A percentile compares a stretch with the other conserved stretches of the same genome.
These are phyloP conservation scores for Pogonophryne albipinna DNA, from an alignment of 2,797 vertebrate genomes.

Conservation along the genomic window DNA sequence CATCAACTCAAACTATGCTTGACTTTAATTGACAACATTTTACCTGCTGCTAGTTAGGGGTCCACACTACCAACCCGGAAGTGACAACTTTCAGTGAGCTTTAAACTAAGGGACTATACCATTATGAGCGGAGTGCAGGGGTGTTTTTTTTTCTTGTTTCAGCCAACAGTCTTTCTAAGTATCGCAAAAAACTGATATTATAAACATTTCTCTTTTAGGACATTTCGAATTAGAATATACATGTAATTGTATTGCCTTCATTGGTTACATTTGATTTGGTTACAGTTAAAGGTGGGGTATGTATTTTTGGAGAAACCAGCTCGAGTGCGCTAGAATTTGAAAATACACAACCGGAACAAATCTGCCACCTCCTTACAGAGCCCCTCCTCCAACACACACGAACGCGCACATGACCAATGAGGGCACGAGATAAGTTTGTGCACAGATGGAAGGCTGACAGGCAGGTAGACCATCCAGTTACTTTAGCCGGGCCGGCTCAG, in stretches of 20 bases:
- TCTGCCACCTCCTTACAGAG: too few relatives aligned
- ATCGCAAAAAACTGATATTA: neutral
- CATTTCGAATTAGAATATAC: neutral
- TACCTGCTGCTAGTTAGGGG: neutral
- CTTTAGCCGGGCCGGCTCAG: too few relatives aligned
- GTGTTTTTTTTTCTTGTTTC: neutral
- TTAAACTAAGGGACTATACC: neutral
- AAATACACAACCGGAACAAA: too few relatives aligned
- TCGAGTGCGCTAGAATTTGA: too few relatives aligned
- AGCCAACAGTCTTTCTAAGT: neutral
- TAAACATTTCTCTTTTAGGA: neutral
- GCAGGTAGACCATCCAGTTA: too few relatives aligned
- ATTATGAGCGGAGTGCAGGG: neutral
- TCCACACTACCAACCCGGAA: accelerated
- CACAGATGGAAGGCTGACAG: too few relatives aligned
- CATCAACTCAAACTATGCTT: neutral
- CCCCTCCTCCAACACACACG: too few relatives aligned
- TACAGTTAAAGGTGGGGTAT: too few relatives aligned
- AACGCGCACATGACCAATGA: too few relatives aligned
- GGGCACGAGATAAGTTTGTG: too few relatives aligned
- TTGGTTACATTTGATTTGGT: neutral
- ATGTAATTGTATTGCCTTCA: neutral
- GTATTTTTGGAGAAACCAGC: too few relatives aligned
- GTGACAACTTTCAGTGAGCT: accelerated
- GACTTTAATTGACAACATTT: neutral